Evolutionary conservation across 2,888 invertebrate species (phyloP).

Genomic region (Thysanoteuthis rhombus): DNA sequence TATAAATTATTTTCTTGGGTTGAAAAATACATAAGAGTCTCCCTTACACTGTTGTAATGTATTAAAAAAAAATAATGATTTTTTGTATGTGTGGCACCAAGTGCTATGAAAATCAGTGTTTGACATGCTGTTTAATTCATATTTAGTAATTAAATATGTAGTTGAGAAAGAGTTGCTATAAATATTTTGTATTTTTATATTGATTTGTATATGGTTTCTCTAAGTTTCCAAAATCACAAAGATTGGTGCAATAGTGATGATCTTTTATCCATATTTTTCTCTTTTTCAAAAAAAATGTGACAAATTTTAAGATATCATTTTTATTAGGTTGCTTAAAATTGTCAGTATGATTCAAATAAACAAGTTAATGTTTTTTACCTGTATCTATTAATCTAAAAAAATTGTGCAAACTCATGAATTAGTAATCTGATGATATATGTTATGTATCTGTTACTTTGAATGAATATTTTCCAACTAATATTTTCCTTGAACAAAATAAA

Average conservation of each 20-base stretch:
- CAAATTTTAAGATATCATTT: neutral
- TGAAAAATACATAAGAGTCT: neutral
- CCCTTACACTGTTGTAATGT: neutral
- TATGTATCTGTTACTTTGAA: neutral
- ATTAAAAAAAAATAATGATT: neutral
- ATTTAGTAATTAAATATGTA: neutral
- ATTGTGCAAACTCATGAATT: too few relatives aligned
- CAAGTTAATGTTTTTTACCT: neutral
- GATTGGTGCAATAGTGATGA: neutral
- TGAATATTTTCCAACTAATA: too few relatives aligned
- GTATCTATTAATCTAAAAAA: too few relatives aligned
- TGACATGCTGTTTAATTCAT: neutral
- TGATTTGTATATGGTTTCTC: neutral
- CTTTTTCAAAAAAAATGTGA: neutral
- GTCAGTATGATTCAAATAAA: neutral
- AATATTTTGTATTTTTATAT: neutral
- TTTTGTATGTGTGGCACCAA: neutral
- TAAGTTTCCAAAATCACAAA: neutral
- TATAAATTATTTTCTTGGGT: neutral
- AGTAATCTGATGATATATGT: too few relatives aligned
- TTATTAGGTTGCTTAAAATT: neutral
- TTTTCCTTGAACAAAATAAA: neutral
- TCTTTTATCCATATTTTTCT: neutral
- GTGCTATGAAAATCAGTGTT: neutral
- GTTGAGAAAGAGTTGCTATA: neutral